A percentile compares a stretch with the other conserved stretches of the same genome.
phyloP scores from a whole-genome alignment of 2,797 vertebrate genomes.

The Gymnoscopelus microlampas region DNA sequence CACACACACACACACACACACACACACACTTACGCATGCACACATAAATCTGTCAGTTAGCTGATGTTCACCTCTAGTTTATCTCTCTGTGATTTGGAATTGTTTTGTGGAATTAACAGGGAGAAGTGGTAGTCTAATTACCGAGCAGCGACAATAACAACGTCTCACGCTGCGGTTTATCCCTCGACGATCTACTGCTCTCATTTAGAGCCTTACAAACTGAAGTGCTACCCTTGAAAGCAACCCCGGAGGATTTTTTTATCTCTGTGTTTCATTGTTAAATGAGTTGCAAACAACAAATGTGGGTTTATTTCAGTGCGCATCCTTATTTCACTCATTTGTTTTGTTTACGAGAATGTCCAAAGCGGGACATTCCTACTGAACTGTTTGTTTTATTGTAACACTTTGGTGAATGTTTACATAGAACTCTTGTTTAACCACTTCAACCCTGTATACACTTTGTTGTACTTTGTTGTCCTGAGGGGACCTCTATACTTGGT shows the following conservation, averaged over 20 bases:
- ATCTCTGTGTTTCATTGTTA: no score
- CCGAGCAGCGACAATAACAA: neutral
- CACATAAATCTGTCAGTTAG: conserved; percentile 1
- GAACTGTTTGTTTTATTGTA: no score
- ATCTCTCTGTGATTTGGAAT: conserved; percentile 16
- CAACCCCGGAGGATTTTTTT: neutral
- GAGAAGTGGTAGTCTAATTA: neutral
- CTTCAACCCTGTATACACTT: no score
- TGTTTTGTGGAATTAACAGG: neutral
- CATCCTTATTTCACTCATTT: no score
- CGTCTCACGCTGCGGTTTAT: neutral
- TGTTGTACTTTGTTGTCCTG: no score
- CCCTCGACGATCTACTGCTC: neutral
- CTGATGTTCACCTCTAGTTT: conserved; percentile 8
- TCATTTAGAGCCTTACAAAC: neutral
- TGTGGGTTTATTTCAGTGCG: no score
- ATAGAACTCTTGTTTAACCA: no score
- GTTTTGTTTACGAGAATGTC: no score
- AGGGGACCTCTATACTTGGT: no score
- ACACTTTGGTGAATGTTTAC: no score
- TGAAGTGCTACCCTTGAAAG: neutral
- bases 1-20: neutral
- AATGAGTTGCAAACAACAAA: no score
- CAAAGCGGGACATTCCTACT: no score
- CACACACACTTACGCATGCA: neutral